Percentiles rank a stretch among this genome's conserved stretches.
These are phyloP conservation scores for Clavelina lepadiformis DNA, from an alignment of 23 tunicate genomes.

Conservation along the genomic window DNA sequence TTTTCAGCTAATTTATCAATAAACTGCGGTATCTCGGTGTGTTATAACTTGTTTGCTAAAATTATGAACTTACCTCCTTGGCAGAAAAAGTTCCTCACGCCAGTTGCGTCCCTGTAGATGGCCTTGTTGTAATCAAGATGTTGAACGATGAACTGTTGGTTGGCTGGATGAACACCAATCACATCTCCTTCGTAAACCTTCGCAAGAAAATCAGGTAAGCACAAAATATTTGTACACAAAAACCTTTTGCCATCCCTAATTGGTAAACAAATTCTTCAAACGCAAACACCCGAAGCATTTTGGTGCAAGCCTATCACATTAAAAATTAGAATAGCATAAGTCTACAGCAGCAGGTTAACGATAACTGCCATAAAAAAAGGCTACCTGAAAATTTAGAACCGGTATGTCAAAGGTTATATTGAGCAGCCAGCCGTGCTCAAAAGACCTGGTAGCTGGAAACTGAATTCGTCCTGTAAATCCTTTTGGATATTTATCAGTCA, in stretches of 20 bases:
- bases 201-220: no score
- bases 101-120: constrained; percentile 39
- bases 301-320: no score
- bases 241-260: no score
- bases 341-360: not conserved
- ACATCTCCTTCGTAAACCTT: constrained; percentile 64
- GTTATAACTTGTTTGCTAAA: not conserved
- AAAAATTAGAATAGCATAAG: no score
- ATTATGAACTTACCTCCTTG: constrained; percentile 55
- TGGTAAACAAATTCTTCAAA: no score
- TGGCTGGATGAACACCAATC: constrained; percentile 55
- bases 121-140: constrained; percentile 38
- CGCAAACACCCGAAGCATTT: no score
- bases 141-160: constrained; percentile 29
- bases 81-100: constrained; percentile 23
- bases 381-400: constrained; percentile 44
- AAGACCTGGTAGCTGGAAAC: constrained; percentile 21
- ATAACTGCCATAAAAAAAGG: no score
- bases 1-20: no score
- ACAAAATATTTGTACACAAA: no score
- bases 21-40: not conserved
- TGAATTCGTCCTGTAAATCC: constrained; percentile 34
- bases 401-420: constrained; percentile 51
- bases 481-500: constrained; percentile 33
- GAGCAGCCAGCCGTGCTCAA: constrained; percentile 63